A percentile compares a stretch with the other conserved stretches of the same genome.
These are phyloP conservation scores for Oreochromis aureus DNA, from an alignment of 2,113 vertebrate species.

Conservation along the genomic window DNA sequence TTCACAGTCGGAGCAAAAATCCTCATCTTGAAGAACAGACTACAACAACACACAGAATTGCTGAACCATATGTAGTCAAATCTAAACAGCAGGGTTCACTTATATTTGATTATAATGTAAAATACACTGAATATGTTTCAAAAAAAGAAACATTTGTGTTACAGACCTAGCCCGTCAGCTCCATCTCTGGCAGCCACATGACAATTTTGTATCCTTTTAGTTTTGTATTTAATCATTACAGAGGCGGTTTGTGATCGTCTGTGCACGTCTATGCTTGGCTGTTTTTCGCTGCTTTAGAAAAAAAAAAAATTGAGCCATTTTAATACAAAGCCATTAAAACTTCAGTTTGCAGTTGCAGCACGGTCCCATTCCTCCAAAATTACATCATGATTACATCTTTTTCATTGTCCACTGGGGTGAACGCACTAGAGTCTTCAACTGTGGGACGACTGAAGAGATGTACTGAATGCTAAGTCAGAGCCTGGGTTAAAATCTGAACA, in stretches of 20 bases:
- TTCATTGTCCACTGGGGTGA: not conserved
- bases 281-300: not conserved
- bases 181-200: not conserved
- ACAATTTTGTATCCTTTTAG: not conserved
- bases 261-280: not conserved
- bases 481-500: not conserved
- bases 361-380: not conserved
- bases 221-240: not conserved
- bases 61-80: constrained; percentile 11
- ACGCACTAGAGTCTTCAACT: not conserved
- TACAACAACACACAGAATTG: not conserved
- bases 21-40: not conserved
- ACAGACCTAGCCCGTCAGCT: not conserved
- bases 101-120: not conserved
- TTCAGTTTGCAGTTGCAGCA: not conserved
- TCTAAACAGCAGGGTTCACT: not conserved
- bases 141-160: not conserved
- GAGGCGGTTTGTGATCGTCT: not conserved
- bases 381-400: not conserved
- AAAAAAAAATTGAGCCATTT: not conserved
- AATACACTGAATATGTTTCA: not conserved
- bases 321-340: constrained; percentile 3
- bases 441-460: not conserved
- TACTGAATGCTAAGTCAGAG: not conserved
- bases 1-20: not conserved